Conservation (phyloP, 2,888 invertebrate genomes). For the Apodemia hepburni region DNA sequence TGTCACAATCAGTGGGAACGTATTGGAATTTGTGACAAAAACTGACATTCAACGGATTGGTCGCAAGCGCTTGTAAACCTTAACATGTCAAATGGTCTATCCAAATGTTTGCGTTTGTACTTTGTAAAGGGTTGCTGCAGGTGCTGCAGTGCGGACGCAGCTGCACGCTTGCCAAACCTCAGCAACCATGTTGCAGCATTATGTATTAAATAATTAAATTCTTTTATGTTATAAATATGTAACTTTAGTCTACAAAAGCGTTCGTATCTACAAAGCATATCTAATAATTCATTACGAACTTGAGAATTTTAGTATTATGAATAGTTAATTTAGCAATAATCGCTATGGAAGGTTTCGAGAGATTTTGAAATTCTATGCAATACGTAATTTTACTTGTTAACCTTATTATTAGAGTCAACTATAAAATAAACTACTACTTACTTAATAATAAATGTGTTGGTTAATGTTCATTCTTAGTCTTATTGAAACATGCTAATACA, state of each 20-base stretch:
- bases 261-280: constrained; percentile 29
- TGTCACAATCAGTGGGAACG: too few species aligned
- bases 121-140: too few species aligned
- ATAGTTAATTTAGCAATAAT: constrained; percentile 6
- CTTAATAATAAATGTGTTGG: constrained; percentile 21
- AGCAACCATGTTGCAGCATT: too few species aligned
- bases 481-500: background rate
- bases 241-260: constrained; percentile 23
- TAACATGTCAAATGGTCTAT: too few species aligned
- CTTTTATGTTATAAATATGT: background rate
- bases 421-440: constrained; percentile 44
- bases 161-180: too few species aligned
- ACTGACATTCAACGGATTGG: too few species aligned
- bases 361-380: constrained; percentile 26
- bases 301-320: background rate
- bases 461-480: background rate
- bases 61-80: too few species aligned
- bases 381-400: constrained; percentile 44
- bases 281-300: background rate
- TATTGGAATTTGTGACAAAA: too few species aligned
- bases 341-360: constrained; percentile 32
- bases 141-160: too few species aligned
- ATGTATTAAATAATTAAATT: background rate
- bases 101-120: too few species aligned
- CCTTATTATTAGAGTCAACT: constrained; percentile 53